These are phyloP conservation scores for Cephus pygmeus DNA, from an alignment of 2,888 invertebrate genomes.

Conservation along the genomic window DNA sequence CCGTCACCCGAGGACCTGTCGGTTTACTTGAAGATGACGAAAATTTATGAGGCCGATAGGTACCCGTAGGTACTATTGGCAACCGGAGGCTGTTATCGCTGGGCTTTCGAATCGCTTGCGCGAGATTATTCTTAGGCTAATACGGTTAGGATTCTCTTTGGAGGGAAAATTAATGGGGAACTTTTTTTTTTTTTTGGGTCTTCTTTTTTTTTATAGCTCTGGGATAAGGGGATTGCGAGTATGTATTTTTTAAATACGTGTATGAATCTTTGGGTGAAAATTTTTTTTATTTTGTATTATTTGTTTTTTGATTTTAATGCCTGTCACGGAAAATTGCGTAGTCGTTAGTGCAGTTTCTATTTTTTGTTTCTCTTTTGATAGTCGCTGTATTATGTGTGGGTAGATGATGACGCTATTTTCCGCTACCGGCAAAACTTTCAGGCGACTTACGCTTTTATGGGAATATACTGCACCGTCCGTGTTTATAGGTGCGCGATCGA, in stretches of 20 bases:
- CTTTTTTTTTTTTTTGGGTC: not conserved
- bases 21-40: slow-evolving; percentile 6
- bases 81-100: not conserved
- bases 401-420: not conserved
- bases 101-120: not conserved
- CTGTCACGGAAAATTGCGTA: too few species aligned
- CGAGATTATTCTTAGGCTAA: too few species aligned
- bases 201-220: not conserved
- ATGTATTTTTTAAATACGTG: too few species aligned
- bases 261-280: too few species aligned
- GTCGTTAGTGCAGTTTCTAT: not conserved
- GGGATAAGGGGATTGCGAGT: not conserved
- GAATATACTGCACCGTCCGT: not conserved
- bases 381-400: not conserved
- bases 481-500: slow-evolving; percentile 11
- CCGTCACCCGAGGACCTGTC: slow-evolving; percentile 9
- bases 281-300: too few species aligned
- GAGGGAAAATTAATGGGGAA: too few species aligned
- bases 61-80: not conserved
- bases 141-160: too few species aligned
- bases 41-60: slow-evolving; percentile 13
- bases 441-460: not conserved
- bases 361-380: not conserved
- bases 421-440: not conserved
- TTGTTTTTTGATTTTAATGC: not conserved